phyloP scores from a whole-genome alignment of 2,888 invertebrate species.

The Girardia tigrina region DNA sequence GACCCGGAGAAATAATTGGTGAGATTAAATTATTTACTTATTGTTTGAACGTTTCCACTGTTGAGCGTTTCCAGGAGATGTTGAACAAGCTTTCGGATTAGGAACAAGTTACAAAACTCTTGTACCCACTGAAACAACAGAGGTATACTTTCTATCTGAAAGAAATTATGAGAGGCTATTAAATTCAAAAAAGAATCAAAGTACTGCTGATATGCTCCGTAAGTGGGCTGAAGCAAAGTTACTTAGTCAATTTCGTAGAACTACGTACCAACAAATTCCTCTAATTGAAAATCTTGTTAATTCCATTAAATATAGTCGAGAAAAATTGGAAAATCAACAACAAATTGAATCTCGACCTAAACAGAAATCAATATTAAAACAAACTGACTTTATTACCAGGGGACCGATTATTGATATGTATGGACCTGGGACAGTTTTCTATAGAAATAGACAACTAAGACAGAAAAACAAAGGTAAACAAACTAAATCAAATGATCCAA shows the following conservation, averaged over 20 bases:
- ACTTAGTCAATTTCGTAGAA: neutral
- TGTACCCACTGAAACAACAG: neutral
- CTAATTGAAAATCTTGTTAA: neutral
- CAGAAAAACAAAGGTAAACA: neutral
- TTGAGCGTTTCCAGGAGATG: neutral
- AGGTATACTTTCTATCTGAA: neutral
- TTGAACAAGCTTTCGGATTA: slow-evolving; percentile 8
- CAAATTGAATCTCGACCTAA: neutral
- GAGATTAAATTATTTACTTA: neutral
- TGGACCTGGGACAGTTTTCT: slow-evolving; percentile 19
- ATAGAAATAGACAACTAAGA: neutral
- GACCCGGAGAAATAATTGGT: neutral
- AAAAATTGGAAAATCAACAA: neutral
- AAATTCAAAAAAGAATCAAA: neutral
- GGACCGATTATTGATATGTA: neutral
- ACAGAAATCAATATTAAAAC: neutral
- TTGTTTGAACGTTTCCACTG: no score
- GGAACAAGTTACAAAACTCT: neutral
- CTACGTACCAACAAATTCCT: neutral
- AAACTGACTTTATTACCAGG: neutral
- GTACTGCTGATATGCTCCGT: neutral
- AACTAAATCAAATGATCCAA: slow-evolving; percentile 1
- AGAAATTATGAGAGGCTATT: slow-evolving; percentile 15
- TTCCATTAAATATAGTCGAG: neutral
- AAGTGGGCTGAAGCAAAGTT: slow-evolving; percentile 6